Conservation (phyloP, 1,140 invertebrate species). For the Cherax destructor region DNA sequence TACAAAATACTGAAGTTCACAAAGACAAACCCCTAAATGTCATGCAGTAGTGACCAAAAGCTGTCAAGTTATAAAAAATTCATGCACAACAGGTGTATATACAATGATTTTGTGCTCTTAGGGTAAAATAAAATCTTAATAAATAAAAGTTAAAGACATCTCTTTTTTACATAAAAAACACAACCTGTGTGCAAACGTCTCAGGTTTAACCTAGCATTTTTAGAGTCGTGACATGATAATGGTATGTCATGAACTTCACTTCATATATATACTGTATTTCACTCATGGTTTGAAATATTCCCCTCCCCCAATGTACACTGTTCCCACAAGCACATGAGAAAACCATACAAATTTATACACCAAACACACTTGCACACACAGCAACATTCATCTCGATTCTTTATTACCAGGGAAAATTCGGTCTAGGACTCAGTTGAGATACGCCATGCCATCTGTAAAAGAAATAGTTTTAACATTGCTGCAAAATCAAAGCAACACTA, state of each 20-base stretch:
- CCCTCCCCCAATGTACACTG: neutral
- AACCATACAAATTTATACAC: constrained; percentile 3
- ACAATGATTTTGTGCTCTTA: constrained; percentile 6
- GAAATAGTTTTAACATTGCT: neutral
- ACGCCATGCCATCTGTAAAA: constrained; percentile 31
- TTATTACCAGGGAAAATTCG: constrained; percentile 42
- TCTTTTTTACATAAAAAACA: neutral
- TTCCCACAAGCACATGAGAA: neutral
- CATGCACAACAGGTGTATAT: neutral
- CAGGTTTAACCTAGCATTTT: neutral
- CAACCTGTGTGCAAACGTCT: neutral
- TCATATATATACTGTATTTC: neutral
- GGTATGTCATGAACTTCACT: neutral
- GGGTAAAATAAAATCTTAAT: neutral
- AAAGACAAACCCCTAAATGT: neutral
- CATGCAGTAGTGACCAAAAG: constrained; percentile 15
- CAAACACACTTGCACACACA: neutral
- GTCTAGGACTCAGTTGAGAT: constrained; percentile 34
- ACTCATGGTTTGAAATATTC: neutral
- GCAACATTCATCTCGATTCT: neutral
- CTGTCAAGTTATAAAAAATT: constrained; percentile 12
- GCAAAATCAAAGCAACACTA: too few relatives aligned
- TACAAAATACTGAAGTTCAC: constrained; percentile 33
- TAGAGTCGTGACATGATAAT: neutral
- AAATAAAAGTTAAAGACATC: constrained; percentile 4